phyloP scores from a whole-genome alignment of 2,888 invertebrate species.

The Abrostola triplasia region DNA sequence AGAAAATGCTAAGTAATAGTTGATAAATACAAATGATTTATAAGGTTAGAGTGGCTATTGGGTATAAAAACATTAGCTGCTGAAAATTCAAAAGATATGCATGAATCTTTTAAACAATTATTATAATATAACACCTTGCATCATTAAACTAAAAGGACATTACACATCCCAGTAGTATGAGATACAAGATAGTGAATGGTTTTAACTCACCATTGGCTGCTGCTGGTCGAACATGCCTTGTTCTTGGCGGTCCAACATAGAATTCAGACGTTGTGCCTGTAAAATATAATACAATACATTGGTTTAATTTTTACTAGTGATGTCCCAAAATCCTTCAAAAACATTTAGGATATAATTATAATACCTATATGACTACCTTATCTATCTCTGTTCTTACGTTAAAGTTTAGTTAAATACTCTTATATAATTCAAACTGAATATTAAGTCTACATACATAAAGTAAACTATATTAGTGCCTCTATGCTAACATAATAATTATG shows the following conservation, averaged over 20 bases:
- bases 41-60: no score
- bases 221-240: slow-evolving; percentile 88
- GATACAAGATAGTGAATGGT: slow-evolving; percentile 27
- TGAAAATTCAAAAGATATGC: slow-evolving; percentile 6
- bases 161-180: slow-evolving; percentile 7
- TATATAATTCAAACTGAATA: no score
- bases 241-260: slow-evolving; percentile 92
- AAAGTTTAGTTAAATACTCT: no score
- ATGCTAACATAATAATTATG: no score
- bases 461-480: no score
- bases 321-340: no score
- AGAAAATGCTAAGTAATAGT: no score
- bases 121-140: slow-evolving; percentile 10
- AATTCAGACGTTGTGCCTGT: slow-evolving; percentile 89
- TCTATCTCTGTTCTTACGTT: no score
- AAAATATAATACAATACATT: slow-evolving; percentile 26
- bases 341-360: no score
- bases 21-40: no score
- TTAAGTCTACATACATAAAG: no score
- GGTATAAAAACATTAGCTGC: slow-evolving; percentile 1
- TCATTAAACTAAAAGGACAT: slow-evolving; percentile 17
- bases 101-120: slow-evolving; percentile 2
- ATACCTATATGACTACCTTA: no score
- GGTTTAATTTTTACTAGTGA: neutral
- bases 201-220: slow-evolving; percentile 83